Evolutionary conservation across 2,797 vertebrate species (phyloP).

Genomic region (Tokudaia muenninki): DNA sequence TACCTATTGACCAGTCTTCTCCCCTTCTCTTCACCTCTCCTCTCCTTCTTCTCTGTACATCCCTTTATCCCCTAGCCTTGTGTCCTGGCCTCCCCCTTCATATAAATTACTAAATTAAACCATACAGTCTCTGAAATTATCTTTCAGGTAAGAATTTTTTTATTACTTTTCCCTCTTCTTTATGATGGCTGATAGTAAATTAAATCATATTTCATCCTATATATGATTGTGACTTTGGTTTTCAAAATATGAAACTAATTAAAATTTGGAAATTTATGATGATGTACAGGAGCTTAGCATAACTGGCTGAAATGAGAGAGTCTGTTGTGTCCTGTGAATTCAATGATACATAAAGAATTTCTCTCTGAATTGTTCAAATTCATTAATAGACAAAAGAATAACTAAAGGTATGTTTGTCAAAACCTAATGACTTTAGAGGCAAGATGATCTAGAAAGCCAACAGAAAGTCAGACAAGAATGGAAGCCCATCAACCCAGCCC

Average conservation of each 20-base stretch:
- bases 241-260: constrained; percentile 42
- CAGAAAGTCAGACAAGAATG: neutral
- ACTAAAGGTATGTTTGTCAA: neutral
- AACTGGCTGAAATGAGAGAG: neutral
- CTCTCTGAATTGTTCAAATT: neutral
- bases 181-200: neutral
- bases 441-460: neutral
- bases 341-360: neutral
- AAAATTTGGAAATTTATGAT: neutral
- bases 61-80: neutral
- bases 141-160: constrained; percentile 40
- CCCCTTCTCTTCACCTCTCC: neutral
- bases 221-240: constrained; percentile 39
- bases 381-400: neutral
- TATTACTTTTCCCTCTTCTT: constrained; percentile 24
- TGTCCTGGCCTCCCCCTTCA: neutral
- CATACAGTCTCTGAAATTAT: neutral
- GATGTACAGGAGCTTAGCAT: neutral
- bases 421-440: neutral
- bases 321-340: neutral
- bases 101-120: constrained; percentile 27
- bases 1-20: neutral
- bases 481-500: no score
- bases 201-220: neutral
- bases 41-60: neutral